Conservation (phyloP, 2,888 invertebrate genomes). For the Synanthedon andrenaeformis region DNA sequence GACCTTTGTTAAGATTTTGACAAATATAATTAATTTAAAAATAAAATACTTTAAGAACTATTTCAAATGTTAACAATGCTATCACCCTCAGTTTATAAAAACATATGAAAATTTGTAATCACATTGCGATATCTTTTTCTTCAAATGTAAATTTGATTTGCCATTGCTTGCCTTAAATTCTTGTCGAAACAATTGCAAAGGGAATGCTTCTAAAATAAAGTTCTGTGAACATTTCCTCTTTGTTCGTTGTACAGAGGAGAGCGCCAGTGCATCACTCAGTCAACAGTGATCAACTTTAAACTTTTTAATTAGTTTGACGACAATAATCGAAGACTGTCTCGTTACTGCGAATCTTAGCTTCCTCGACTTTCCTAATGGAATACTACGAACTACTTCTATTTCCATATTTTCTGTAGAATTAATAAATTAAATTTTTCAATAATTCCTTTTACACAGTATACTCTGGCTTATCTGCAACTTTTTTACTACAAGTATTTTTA, state of each 20-base stretch:
- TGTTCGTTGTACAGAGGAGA: neutral
- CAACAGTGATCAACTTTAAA: constrained; percentile 37
- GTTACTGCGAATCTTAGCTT: constrained; percentile 34
- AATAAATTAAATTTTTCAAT: neutral
- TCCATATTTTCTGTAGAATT: neutral
- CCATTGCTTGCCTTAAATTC: no score
- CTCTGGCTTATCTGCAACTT: no score
- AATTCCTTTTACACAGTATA: neutral
- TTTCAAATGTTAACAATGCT: no score
- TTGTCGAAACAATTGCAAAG: no score
- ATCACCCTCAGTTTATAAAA: no score
- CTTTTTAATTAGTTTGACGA: constrained; percentile 61
- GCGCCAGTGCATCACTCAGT: constrained; percentile 13
- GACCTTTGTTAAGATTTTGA: no score
- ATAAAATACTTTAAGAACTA: no score
- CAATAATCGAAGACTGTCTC: constrained; percentile 45
- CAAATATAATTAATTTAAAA: no score
- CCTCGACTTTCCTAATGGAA: constrained; percentile 3
- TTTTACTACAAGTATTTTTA: no score
- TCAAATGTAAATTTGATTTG: no score
- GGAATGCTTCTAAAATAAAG: neutral
- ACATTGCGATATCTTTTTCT: no score
- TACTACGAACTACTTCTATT: neutral
- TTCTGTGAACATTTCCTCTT: neutral
- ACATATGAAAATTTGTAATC: no score